Percentiles rank a stretch among this genome's conserved stretches.
Conservation (phyloP, 2,888 invertebrate genomes). For the Saturnia pavonia region DNA sequence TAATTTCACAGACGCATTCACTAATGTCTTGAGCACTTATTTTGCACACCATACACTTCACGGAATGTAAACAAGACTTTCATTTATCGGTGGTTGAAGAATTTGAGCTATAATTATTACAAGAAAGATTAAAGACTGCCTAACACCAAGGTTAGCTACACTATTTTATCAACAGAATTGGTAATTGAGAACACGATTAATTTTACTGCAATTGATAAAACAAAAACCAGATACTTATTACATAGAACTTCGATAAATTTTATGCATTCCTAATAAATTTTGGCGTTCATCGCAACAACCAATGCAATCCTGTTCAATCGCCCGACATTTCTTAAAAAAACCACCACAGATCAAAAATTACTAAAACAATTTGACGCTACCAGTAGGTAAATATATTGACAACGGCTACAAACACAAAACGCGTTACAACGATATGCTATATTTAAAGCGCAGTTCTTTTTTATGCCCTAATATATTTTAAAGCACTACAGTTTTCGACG, state of each 20-base stretch:
- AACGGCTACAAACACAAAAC: too few species aligned
- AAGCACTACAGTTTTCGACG: too few species aligned
- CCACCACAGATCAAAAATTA: slow-evolving; percentile 30
- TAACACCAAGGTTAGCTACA: slow-evolving; percentile 59
- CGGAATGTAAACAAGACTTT: slow-evolving; percentile 72
- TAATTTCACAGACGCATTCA: slow-evolving; percentile 33
- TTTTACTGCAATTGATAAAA: not conserved
- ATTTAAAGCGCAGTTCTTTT: too few species aligned
- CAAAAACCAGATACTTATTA: not conserved
- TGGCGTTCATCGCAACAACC: slow-evolving; percentile 18
- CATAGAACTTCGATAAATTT: not conserved
- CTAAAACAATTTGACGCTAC: not conserved
- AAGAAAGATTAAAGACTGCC: slow-evolving; percentile 51
- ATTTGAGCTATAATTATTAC: slow-evolving; percentile 55
- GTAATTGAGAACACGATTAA: slow-evolving; percentile 16
- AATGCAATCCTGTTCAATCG: slow-evolving; percentile 39
- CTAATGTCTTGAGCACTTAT: slow-evolving; percentile 26
- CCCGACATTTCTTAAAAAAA: slow-evolving; percentile 62
- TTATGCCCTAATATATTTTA: too few species aligned
- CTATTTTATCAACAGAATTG: slow-evolving; percentile 27
- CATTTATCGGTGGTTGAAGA: slow-evolving; percentile 58
- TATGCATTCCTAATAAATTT: slow-evolving; percentile 10
- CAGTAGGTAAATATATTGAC: too few species aligned
- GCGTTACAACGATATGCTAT: too few species aligned
- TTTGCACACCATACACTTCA: slow-evolving; percentile 49